Percentiles rank a stretch among this genome's conserved stretches.
These are phyloP conservation scores for Molorchus minor DNA, from an alignment of 2,888 invertebrate species.

Conservation along the genomic window DNA sequence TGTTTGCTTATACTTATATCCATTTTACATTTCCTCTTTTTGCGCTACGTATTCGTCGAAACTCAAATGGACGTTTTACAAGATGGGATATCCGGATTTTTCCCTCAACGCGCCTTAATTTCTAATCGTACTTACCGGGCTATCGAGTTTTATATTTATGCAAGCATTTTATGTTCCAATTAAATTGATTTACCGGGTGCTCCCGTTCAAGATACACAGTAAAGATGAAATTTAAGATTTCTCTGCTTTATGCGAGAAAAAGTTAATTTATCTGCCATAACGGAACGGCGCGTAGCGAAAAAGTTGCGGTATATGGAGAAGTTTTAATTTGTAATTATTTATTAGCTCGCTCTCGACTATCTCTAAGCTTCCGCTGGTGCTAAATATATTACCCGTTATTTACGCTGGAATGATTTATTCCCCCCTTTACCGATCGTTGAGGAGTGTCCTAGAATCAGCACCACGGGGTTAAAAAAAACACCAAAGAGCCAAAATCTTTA, in stretches of 20 bases:
- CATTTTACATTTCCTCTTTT: too few species aligned
- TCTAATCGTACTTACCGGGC: background rate
- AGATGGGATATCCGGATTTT: too few species aligned
- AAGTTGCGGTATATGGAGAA: constrained; percentile 17
- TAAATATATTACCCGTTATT: constrained; percentile 4
- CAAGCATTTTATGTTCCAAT: constrained; percentile 18
- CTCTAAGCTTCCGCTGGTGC: background rate
- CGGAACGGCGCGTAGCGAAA: constrained; percentile 12
- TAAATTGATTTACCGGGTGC: constrained; percentile 22
- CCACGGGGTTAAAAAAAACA: background rate
- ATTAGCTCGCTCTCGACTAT: constrained; percentile 6
- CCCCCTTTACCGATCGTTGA: background rate
- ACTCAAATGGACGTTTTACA: too few species aligned
- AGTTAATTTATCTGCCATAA: constrained; percentile 24
- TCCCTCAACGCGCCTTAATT: too few species aligned
- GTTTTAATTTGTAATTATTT: constrained; percentile 23
- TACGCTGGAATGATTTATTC: background rate
- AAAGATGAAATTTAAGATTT: constrained; percentile 21
- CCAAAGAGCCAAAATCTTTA: too few species aligned
- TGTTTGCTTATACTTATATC: constrained; percentile 18
- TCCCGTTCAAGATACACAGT: constrained; percentile 16
- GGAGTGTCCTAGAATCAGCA: background rate
- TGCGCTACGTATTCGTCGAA: too few species aligned
- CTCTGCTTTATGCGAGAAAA: constrained; percentile 20
- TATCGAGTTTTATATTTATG: constrained; percentile 1